Conservation (phyloP, 1,140 invertebrate genomes). For the Drosophila ananassae region DNA sequence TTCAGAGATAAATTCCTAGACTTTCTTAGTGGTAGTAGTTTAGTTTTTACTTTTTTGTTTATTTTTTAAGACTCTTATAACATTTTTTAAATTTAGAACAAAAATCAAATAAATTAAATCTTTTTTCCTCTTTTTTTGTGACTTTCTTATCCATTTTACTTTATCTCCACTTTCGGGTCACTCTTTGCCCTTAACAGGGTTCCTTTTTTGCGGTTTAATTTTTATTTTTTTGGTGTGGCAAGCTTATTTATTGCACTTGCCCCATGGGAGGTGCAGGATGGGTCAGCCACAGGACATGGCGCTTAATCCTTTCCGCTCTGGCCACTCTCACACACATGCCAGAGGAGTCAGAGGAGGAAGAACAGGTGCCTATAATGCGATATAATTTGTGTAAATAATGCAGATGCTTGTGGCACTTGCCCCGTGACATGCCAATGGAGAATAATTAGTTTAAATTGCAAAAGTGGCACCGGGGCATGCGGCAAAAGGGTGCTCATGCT, state of each 20-base stretch:
- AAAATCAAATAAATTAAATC: neutral
- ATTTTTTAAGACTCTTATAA: neutral
- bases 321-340: neutral
- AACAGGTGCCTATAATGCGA: conserved; percentile 26
- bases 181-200: neutral
- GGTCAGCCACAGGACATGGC: conserved; percentile 13
- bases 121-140: neutral
- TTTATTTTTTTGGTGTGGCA: conserved; percentile 3
- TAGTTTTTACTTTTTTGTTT: neutral
- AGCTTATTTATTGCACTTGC: conserved; percentile 14
- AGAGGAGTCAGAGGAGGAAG: too few relatives aligned
- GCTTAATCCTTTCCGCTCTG: conserved; percentile 12
- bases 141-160: neutral
- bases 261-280: neutral
- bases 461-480: too few relatives aligned
- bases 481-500: neutral
- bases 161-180: neutral
- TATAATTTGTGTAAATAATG: conserved; percentile 51
- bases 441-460: conserved; percentile 50
- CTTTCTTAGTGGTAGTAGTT: too few relatives aligned
- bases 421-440: conserved; percentile 23
- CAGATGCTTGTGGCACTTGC: conserved; percentile 29
- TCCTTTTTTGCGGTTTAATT: neutral
- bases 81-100: neutral
- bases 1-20: too few relatives aligned